Evolutionary conservation across 2,888 invertebrate species (phyloP).

Genomic region (Meliscaeva auricollis): DNA sequence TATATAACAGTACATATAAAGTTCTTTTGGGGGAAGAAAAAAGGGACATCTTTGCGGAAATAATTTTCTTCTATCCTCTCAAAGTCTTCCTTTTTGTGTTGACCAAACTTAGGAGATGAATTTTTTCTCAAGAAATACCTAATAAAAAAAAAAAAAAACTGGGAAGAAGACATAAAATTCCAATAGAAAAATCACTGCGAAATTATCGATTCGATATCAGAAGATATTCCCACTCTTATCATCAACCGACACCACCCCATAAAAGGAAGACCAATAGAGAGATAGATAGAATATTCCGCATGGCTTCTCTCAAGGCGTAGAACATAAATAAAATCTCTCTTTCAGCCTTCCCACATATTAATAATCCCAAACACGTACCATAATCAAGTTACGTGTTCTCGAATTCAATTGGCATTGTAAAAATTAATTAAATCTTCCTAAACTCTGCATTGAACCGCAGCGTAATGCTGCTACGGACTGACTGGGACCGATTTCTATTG

Average conservation of each 20-base stretch:
- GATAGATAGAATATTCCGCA: slow-evolving; percentile 63
- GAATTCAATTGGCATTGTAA: slow-evolving; percentile 76
- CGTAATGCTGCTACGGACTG: slow-evolving; percentile 17
- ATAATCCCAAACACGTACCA: slow-evolving; percentile 74
- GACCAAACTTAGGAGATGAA: slow-evolving; percentile 48
- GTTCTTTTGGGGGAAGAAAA: background rate
- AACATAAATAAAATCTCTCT: slow-evolving; percentile 22
- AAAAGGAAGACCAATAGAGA: background rate
- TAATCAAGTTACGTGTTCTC: slow-evolving; percentile 76
- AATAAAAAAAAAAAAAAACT: slow-evolving; percentile 1
- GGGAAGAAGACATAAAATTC: background rate
- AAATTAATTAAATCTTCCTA: slow-evolving; percentile 76
- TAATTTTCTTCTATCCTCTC: slow-evolving; percentile 59
- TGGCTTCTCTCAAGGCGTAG: slow-evolving; percentile 67
- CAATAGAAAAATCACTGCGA: slow-evolving; percentile 69
- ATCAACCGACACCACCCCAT: background rate
- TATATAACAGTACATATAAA: no score
- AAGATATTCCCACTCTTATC: background rate
- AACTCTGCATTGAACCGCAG: slow-evolving; percentile 68
- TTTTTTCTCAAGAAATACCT: no score
- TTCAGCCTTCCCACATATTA: slow-evolving; percentile 29
- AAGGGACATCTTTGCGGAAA: slow-evolving; percentile 67
- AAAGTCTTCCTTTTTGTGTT: slow-evolving; percentile 1
- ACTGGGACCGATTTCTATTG: no score
- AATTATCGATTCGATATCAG: slow-evolving; percentile 65